These are phyloP conservation scores for Metallyticus violacea DNA, from an alignment of 2,888 invertebrate genomes.

Conservation along the genomic window DNA sequence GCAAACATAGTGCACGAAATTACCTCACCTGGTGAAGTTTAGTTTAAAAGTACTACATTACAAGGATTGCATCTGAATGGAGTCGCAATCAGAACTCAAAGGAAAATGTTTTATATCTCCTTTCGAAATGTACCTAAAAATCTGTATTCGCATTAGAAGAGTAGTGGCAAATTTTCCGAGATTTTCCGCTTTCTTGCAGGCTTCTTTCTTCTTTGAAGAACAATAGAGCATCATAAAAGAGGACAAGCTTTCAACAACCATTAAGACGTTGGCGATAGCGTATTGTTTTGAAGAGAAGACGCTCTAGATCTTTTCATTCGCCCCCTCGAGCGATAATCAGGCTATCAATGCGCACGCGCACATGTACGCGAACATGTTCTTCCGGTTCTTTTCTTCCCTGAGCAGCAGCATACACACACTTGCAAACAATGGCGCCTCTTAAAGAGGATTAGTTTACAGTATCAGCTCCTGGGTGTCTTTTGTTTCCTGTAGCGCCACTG, in stretches of 20 bases:
- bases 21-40: too few relatives aligned
- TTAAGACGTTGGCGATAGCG: neutral
- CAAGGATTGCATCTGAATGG: too few relatives aligned
- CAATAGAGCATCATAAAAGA: neutral
- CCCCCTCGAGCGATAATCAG: neutral
- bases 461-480: constrained; percentile 7
- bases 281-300: neutral
- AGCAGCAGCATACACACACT: neutral
- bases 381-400: neutral
- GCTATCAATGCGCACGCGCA: neutral
- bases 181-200: neutral
- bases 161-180: neutral
- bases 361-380: neutral
- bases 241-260: neutral
- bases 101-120: neutral
- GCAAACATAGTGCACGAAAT: too few relatives aligned
- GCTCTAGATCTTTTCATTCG: neutral
- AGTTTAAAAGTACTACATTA: too few relatives aligned
- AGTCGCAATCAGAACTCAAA: too few relatives aligned
- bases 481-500: neutral
- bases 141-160: neutral
- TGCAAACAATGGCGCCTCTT: constrained; percentile 19
- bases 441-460: constrained; percentile 27
- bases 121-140: neutral
- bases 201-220: neutral